A percentile compares a stretch with the other conserved stretches of the same genome.
Conservation (phyloP, 2,113 vertebrate species). For the Eulemur macaco region DNA sequence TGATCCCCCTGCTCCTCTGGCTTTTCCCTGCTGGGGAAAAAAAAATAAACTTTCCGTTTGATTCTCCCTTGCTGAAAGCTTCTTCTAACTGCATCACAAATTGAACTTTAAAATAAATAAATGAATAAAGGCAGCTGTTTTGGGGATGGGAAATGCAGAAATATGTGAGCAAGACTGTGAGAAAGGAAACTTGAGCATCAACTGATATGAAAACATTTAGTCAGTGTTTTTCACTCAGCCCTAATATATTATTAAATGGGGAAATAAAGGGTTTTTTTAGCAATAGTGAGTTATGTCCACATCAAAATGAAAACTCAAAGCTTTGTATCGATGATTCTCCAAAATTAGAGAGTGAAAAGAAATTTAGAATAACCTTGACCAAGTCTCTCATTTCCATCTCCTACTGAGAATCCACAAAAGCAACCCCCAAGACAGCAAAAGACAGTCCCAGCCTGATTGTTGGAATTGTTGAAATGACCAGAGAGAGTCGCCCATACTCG, state of each 20-base stretch:
- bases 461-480: not conserved
- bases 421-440: not conserved
- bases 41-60: constrained; percentile 68
- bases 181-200: not conserved
- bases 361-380: not conserved
- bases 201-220: not conserved
- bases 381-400: not conserved
- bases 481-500: not conserved
- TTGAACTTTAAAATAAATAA: constrained; percentile 73
- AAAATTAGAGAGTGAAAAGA: not conserved
- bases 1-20: constrained; percentile 2
- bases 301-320: not conserved
- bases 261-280: not conserved
- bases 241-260: not conserved
- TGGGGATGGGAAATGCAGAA: constrained; percentile 21
- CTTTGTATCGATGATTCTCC: not conserved
- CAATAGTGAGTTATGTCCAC: not conserved
- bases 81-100: constrained; percentile 72
- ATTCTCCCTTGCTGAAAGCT: constrained; percentile 68
- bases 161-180: not conserved
- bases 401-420: not conserved
- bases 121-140: constrained; percentile 59
- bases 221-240: not conserved
- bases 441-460: not conserved
- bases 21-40: constrained; percentile 45